Conservation (phyloP, 2,888 invertebrate species). For the Harmothoe impar region DNA sequence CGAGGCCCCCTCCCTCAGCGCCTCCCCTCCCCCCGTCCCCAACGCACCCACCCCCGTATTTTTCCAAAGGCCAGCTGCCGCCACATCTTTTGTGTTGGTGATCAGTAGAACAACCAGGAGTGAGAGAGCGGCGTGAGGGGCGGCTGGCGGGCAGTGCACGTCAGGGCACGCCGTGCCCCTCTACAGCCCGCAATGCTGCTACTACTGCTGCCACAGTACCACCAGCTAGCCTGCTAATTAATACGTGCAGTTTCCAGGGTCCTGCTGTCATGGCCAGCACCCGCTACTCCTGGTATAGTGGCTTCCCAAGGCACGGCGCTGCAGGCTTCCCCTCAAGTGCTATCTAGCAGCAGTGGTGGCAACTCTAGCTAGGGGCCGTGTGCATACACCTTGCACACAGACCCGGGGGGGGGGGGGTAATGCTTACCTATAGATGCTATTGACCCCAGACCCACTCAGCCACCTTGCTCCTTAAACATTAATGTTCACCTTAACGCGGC, state of each 20-base stretch:
- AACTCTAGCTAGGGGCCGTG: neutral
- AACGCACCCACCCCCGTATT: neutral
- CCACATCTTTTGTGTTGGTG: conserved; percentile 59
- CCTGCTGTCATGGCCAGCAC: neutral
- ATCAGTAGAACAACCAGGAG: conserved; percentile 57
- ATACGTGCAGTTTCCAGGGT: neutral
- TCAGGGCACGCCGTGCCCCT: neutral
- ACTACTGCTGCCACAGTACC: neutral
- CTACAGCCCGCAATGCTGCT: neutral
- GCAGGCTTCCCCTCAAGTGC: neutral
- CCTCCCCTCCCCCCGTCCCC: conserved; percentile 1
- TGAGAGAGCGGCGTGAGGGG: conserved; percentile 14
- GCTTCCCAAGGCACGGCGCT: conserved; percentile 12
- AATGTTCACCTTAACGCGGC: too few species aligned
- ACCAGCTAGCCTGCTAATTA: conserved; percentile 25
- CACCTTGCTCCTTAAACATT: too few species aligned
- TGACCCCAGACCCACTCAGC: neutral
- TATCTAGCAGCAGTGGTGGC: neutral
- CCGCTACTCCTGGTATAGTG: conserved; percentile 11
- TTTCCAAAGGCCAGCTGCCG: conserved; percentile 54
- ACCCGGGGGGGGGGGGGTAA: neutral
- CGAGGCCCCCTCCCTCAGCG: neutral
- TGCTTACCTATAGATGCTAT: neutral
- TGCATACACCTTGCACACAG: neutral
- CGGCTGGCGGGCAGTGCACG: neutral